phyloP scores from a whole-genome alignment of 2,797 vertebrate species.

The Rhynchonycteris naso region DNA sequence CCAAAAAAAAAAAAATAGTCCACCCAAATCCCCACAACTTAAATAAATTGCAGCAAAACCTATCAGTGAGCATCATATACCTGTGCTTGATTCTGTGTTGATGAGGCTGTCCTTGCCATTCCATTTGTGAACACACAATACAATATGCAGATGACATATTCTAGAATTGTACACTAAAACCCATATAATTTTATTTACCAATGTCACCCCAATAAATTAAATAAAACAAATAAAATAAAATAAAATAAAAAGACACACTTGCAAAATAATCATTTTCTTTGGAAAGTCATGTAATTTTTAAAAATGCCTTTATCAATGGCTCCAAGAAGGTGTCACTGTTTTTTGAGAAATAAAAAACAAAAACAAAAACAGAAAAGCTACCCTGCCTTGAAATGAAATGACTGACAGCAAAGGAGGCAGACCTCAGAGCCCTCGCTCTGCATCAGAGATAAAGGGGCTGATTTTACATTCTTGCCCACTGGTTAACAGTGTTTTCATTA shows the following conservation, averaged over 20 bases:
- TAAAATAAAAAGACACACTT: not conserved
- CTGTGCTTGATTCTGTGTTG: not conserved
- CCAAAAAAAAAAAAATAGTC: not conserved
- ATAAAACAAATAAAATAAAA: no score
- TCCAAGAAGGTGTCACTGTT: not conserved
- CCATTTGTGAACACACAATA: not conserved
- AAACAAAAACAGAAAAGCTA: constrained; percentile 31
- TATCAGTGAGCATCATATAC: not conserved
- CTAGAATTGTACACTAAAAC: no score
- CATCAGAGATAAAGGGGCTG: constrained; percentile 6
- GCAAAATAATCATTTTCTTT: constrained; percentile 12
- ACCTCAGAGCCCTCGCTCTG: not conserved
- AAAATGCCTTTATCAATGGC: not conserved
- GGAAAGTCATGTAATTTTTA: not conserved
- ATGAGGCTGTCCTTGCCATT: not conserved
- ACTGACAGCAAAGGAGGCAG: not conserved
- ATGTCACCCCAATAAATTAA: no score
- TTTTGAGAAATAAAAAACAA: not conserved
- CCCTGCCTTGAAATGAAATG: constrained; percentile 28
- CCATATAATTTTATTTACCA: no score
- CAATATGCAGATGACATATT: no score
- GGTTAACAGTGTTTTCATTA: constrained; percentile 2
- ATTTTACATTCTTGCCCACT: constrained; percentile 5
- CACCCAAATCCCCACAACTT: not conserved
- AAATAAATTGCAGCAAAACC: not conserved